Base-by-base conservation (phyloP, 1,140 invertebrate species). In the Brachionus rubens region DNA sequence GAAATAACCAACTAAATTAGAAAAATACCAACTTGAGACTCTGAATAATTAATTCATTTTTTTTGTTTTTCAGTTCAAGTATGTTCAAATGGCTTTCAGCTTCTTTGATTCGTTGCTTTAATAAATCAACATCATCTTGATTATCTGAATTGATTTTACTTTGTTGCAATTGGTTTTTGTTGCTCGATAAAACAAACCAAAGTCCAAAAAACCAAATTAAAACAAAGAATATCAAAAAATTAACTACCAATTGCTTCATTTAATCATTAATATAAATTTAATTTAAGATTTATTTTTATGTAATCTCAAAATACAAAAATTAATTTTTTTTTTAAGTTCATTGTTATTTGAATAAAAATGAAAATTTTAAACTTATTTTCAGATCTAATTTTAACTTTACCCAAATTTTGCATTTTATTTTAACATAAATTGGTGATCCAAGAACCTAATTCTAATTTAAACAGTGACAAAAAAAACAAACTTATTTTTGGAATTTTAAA, bases 171-270 rank as follows among this genome's bases (percentile, higher is more conserved):
- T 16, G n/a, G 19, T 19, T 19, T 21, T 41, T 65, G 10, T 65
- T 65, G 19, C 19, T 43, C 2, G 59, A 65, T 24, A 65, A 43
- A 43, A 65, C 43, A 65, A 43, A 65, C 59, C 59, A 65, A 1
- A 65, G 24, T 43, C 59, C 36, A 41, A 65, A 24, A 43, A 65
- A 28, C 59, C 59, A 65, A 24, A 65, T 43, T 30, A 65, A 12
- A 41, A 65, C 24, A 43, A 65, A 65, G 24, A 65, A 65, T 10
- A 43, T 43, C 12, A 36, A 65, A 43, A 65, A 14, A 43, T 65
- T 65, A n/a, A 43, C 43, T 26, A 65, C 24, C 14, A 21, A 16
- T 65, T 65, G 33, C 59, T 65, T 65, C 59, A 65, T 65, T 65
- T 65, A 65, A 65, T 26, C 59, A 43, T 43, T 24, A 46, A 46